phyloP scores from a whole-genome alignment of 64 coral and sea anemone species.

The Cladopsammia gracilis region DNA sequence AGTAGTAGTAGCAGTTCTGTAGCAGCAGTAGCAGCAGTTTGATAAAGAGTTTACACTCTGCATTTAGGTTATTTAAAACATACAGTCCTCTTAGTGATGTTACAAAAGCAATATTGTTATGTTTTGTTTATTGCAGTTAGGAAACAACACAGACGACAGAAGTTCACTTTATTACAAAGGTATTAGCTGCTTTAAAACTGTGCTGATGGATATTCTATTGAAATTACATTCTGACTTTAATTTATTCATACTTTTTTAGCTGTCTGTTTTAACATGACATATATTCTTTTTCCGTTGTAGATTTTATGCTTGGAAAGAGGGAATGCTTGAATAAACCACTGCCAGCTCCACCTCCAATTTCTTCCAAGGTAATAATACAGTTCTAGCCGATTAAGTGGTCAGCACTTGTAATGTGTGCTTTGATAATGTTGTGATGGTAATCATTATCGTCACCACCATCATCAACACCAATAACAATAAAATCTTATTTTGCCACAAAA shows the following conservation, averaged over 20 bases:
- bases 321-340: conserved; percentile 71
- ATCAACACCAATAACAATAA: too few relatives aligned
- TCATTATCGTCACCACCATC: too few relatives aligned
- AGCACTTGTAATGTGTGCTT: not conserved
- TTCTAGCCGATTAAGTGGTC: too few relatives aligned
- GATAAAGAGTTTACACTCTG: too few relatives aligned
- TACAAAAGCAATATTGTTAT: not conserved
- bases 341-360: conserved; percentile 76
- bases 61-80: not conserved
- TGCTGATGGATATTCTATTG: not conserved
- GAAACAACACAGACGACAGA: conserved; percentile 52
- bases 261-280: too few relatives aligned
- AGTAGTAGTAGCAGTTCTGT: too few relatives aligned
- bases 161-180: conserved; percentile 83
- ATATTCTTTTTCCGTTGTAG: conserved; percentile 32
- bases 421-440: not conserved
- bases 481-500: too few relatives aligned
- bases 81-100: not conserved
- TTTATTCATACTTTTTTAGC: too few relatives aligned
- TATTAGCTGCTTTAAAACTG: not conserved
- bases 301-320: conserved; percentile 76
- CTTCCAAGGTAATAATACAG: conserved; percentile 71
- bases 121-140: conserved; percentile 66
- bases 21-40: too few relatives aligned
- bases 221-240: too few relatives aligned